phyloP scores from a whole-genome alignment of 2,888 invertebrate species.

The Marasmarcha lunaedactyla region DNA sequence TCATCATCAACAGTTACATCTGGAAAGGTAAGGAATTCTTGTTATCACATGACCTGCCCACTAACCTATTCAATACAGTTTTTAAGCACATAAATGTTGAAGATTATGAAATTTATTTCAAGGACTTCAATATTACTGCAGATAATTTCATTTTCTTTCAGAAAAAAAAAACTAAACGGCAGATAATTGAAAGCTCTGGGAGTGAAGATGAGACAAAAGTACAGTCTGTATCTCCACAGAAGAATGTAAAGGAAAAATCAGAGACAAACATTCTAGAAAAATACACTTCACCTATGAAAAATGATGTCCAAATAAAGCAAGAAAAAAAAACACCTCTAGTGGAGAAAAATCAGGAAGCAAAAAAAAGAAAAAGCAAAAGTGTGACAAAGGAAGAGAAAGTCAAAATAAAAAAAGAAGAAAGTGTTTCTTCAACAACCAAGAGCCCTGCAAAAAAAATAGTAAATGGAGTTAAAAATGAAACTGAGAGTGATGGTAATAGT shows the following conservation, averaged over 20 bases:
- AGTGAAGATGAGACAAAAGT: slow-evolving; percentile 32
- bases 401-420: slow-evolving; percentile 2
- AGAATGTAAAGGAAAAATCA: slow-evolving; percentile 20
- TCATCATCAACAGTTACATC: slow-evolving; percentile 18
- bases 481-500: slow-evolving; percentile 10
- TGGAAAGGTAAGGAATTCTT: slow-evolving; percentile 22
- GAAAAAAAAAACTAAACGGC: slow-evolving; percentile 46
- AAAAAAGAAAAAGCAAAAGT: slow-evolving; percentile 11
- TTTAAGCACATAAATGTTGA: too few relatives aligned
- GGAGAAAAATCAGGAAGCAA: slow-evolving; percentile 10
- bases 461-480: slow-evolving; percentile 13
- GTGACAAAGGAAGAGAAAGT: slow-evolving; percentile 13
- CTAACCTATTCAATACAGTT: too few relatives aligned
- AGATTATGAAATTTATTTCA: too few relatives aligned
- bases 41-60: too few relatives aligned
- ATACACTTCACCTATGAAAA: slow-evolving; percentile 37
- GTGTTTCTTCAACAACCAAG: slow-evolving; percentile 1
- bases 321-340: slow-evolving; percentile 14
- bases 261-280: slow-evolving; percentile 32
- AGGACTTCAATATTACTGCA: too few relatives aligned
- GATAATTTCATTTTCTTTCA: slow-evolving; percentile 15
- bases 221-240: slow-evolving; percentile 6
- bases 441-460: slow-evolving; percentile 9
- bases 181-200: slow-evolving; percentile 46
- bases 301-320: slow-evolving; percentile 22